Percentiles rank a stretch among this genome's conserved stretches.
Evolutionary conservation across 2,113 vertebrate genomes (phyloP).

Genomic region (Neolamprologus modestus): DNA sequence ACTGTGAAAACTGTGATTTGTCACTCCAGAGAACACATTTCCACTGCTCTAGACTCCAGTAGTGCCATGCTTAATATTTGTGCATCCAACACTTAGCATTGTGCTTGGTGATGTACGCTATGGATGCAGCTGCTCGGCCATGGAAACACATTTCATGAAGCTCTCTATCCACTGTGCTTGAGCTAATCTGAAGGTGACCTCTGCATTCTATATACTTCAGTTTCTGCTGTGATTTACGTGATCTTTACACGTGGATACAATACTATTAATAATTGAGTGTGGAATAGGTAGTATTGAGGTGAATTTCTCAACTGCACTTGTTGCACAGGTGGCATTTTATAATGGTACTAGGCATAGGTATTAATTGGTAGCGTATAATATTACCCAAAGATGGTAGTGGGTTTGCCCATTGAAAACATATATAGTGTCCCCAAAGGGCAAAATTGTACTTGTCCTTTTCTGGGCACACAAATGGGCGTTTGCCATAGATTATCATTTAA

Average conservation of each 20-base stretch:
- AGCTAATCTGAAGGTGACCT: background rate
- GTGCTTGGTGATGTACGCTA: background rate
- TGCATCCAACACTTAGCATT: background rate
- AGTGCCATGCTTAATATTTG: background rate
- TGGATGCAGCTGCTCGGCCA: background rate
- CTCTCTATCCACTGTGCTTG: background rate
- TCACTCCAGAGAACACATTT: background rate
- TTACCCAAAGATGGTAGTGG: background rate
- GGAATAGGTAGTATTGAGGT: background rate
- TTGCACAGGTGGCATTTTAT: background rate
- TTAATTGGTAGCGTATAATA: background rate
- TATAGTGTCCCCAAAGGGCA: background rate
- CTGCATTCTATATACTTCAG: background rate
- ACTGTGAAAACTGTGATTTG: background rate
- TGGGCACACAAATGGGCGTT: background rate
- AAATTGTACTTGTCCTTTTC: background rate
- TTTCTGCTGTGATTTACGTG: background rate
- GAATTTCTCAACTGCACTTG: rapidly evolving
- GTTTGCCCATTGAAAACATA: background rate
- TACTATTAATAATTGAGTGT: background rate
- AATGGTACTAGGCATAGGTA: background rate
- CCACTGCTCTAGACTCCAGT: background rate
- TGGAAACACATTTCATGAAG: background rate
- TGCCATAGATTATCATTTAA: background rate
- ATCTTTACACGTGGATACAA: background rate